Evolutionary conservation across 2,113 vertebrate species (phyloP), one percentile per base, ranked within the genome.

Genomic region (Poeciliopsis prolifica): DNA sequence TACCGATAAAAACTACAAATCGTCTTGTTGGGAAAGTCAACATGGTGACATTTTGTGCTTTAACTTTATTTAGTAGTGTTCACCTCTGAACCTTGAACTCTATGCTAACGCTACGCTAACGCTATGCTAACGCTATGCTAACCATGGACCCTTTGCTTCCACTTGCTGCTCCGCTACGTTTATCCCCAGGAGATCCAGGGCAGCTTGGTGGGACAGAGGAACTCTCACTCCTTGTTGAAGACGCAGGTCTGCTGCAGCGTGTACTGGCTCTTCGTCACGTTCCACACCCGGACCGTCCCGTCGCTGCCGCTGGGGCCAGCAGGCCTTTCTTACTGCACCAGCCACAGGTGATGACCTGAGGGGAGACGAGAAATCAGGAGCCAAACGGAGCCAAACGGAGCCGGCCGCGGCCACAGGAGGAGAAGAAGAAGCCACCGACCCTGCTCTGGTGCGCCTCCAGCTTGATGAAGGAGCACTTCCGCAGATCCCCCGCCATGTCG

Each of bases 361-460:
- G 65, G 5, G 60, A 28, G 33, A 51, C 24, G 2, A 48, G 44
- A 3, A 10, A 30, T 72, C 40, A 79, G 61, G 12, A 12, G 10
- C 0, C 37, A 42, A 13, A n/a, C n/a, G n/a, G n/a, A n/a, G n/a
- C n/a, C n/a, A n/a, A n/a, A 4, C 22, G n/a, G n/a, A 30, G 5
- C 14, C 66, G 4, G 12, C 5, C 1, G n/a, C 44, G 3, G 15
- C 13, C 15, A 4, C 42, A 44, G 13, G 12, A 19, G 44, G 5
- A 48, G 17, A 7, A 48, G 14, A 17, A 31, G 3, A 37, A 35
- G n/a, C 5, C 48, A 10, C 95, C 77, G 83, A 99, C 98, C 93
- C 96, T 94, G 92, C 97, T 98, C 92, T 99, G 98, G 80, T 99
- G 97, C 58, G 97, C 98, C 83, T 99, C 98, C n/a, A 99, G 85